Evolutionary conservation across 2,888 invertebrate genomes (phyloP).

Genomic region (Mythimna loreyi): DNA sequence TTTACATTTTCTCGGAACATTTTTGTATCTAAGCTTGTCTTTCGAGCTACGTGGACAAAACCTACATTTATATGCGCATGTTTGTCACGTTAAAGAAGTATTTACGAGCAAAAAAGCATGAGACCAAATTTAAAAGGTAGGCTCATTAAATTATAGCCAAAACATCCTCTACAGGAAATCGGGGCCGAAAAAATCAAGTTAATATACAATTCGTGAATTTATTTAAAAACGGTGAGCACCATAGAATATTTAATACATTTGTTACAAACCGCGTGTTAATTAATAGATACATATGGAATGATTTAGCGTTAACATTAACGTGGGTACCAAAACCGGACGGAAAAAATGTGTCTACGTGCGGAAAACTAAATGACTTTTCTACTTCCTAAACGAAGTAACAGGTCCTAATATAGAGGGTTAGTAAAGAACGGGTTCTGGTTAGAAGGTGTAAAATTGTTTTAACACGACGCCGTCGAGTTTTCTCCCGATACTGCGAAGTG

Average conservation of each 20-base stretch:
- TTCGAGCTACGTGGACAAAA: neutral
- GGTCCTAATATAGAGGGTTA: slow-evolving; percentile 40
- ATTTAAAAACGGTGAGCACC: slow-evolving; percentile 12
- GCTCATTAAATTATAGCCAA: slow-evolving; percentile 36
- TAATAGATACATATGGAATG: slow-evolving; percentile 17
- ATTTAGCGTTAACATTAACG: slow-evolving; percentile 36
- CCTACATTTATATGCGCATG: neutral
- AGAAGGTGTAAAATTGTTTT: slow-evolving; percentile 65
- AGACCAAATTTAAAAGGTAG: slow-evolving; percentile 25
- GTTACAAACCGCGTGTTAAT: slow-evolving; percentile 21
- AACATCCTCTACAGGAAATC: slow-evolving; percentile 50
- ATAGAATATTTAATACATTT: slow-evolving; percentile 22
- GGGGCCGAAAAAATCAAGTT: slow-evolving; percentile 29
- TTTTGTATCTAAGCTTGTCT: neutral
- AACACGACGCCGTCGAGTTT: slow-evolving; percentile 56
- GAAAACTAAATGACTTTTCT: slow-evolving; percentile 54
- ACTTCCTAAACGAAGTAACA: slow-evolving; percentile 51
- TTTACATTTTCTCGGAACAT: slow-evolving; percentile 5
- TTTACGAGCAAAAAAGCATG: slow-evolving; percentile 20
- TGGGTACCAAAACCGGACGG: slow-evolving; percentile 29
- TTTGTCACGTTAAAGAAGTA: slow-evolving; percentile 11
- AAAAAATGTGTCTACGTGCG: slow-evolving; percentile 41
- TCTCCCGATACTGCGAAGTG: slow-evolving; percentile 65
- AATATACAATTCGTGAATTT: slow-evolving; percentile 27
- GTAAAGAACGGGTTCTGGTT: slow-evolving; percentile 53